A percentile compares a stretch with the other conserved stretches of the same genome.
These are phyloP conservation scores for Cyrtodaria siliqua DNA, from an alignment of 2,888 invertebrate genomes.

Conservation along the genomic window DNA sequence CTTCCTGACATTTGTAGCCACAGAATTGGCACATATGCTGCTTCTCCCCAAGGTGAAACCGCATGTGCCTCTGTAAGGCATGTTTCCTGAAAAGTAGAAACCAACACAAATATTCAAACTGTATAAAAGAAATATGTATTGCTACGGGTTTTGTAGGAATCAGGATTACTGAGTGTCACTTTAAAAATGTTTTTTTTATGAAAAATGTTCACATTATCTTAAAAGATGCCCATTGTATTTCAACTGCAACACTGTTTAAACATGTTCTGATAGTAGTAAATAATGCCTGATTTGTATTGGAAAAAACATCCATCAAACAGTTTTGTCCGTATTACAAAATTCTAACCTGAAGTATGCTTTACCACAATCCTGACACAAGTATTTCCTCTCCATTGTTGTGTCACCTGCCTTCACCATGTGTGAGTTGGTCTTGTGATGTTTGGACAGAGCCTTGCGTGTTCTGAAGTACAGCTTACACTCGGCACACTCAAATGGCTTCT, in stretches of 20 bases:
- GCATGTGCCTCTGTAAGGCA: slow-evolving; percentile 79
- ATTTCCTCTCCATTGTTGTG: slow-evolving; percentile 53
- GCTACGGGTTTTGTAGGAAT: too few species aligned
- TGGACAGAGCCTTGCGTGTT: slow-evolving; percentile 71
- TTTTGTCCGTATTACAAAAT: neutral
- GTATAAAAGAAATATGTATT: too few species aligned
- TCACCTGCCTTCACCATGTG: slow-evolving; percentile 73
- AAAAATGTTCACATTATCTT: too few species aligned
- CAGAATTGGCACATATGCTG: slow-evolving; percentile 82
- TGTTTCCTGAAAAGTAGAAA: slow-evolving; percentile 79
- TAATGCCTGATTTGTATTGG: too few species aligned
- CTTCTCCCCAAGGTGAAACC: slow-evolving; percentile 77
- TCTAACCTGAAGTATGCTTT: slow-evolving; percentile 74
- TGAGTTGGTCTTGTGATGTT: slow-evolving; percentile 77
- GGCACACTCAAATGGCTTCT: slow-evolving; percentile 77
- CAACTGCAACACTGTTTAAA: too few species aligned
- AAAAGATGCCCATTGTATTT: too few species aligned
- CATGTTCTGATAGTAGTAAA: too few species aligned
- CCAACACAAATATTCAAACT: too few species aligned
- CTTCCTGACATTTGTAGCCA: slow-evolving; percentile 82
- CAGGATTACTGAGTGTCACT: too few species aligned
- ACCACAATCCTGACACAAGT: slow-evolving; percentile 80
- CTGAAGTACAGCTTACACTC: slow-evolving; percentile 77
- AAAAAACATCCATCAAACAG: neutral
- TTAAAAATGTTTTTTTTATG: too few species aligned